Percentiles rank a stretch among this genome's conserved stretches.
Conservation (phyloP, 2,113 vertebrate genomes). For the Lichenostomus cassidix region DNA sequence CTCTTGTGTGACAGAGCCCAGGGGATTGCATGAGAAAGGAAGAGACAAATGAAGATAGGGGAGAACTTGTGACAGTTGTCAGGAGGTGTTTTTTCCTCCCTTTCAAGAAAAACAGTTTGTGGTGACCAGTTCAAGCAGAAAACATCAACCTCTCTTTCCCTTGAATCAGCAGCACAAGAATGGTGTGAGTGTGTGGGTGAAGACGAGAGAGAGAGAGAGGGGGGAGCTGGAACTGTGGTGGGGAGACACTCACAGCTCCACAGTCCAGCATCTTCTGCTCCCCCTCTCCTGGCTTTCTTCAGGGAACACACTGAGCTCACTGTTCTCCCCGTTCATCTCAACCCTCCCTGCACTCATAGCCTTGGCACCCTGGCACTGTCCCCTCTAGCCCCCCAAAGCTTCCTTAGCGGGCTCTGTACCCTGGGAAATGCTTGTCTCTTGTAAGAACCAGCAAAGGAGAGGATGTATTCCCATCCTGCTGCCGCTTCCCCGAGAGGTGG, state of each 20-base stretch:
- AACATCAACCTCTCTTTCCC: constrained; percentile 37
- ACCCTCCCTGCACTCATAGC: neutral
- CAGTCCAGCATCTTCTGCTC: neutral
- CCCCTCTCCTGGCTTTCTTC: neutral
- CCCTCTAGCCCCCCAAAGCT: neutral
- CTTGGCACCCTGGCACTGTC: neutral
- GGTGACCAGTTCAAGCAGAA: constrained; percentile 55
- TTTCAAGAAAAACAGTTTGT: constrained; percentile 44
- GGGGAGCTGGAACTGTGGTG: neutral
- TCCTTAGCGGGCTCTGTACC: fast-evolving
- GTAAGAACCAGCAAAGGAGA: neutral
- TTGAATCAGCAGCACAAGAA: constrained; percentile 40
- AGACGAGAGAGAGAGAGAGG: neutral
- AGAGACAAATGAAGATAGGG: neutral
- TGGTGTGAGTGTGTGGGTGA: constrained; percentile 61
- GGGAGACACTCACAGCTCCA: neutral
- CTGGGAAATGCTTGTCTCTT: neutral
- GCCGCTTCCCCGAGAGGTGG: fast-evolving
- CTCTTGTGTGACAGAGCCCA: neutral
- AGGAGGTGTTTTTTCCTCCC: constrained; percentile 44
- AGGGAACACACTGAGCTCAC: fast-evolving
- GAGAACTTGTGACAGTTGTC: neutral
- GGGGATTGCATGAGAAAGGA: neutral
- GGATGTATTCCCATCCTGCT: neutral
- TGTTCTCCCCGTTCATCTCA: neutral